These are phyloP conservation scores for Metalampra italica DNA, from an alignment of 2,888 invertebrate genomes.

Conservation along the genomic window DNA sequence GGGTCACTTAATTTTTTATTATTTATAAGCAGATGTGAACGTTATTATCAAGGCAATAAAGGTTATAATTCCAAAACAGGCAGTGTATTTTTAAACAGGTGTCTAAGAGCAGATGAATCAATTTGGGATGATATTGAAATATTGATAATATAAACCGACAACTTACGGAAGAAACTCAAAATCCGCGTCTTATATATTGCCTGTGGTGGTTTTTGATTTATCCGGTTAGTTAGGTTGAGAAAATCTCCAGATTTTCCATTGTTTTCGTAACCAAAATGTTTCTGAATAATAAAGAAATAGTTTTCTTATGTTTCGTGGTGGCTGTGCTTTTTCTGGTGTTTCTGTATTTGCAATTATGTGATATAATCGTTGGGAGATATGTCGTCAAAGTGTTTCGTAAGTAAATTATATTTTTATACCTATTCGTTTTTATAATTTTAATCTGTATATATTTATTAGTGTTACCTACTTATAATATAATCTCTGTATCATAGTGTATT, in stretches of 20 bases:
- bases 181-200: background rate
- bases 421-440: too few relatives aligned
- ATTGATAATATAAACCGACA: background rate
- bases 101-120: conserved; percentile 5
- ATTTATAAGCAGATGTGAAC: background rate
- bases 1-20: background rate
- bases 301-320: conserved; percentile 43
- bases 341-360: conserved; percentile 57
- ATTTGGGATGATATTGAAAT: background rate
- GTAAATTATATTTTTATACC: conserved; percentile 25
- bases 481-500: too few relatives aligned
- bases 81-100: background rate
- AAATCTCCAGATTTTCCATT: background rate
- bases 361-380: conserved; percentile 45
- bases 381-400: conserved; percentile 57
- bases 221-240: background rate
- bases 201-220: background rate
- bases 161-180: background rate
- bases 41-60: background rate
- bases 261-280: conserved; percentile 37
- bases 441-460: too few relatives aligned
- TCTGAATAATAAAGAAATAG: conserved; percentile 42
- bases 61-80: background rate
- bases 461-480: too few relatives aligned
- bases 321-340: conserved; percentile 42